These are phyloP conservation scores for Hypolimnas misippus DNA, from an alignment of 2,888 invertebrate genomes.

Conservation along the genomic window DNA sequence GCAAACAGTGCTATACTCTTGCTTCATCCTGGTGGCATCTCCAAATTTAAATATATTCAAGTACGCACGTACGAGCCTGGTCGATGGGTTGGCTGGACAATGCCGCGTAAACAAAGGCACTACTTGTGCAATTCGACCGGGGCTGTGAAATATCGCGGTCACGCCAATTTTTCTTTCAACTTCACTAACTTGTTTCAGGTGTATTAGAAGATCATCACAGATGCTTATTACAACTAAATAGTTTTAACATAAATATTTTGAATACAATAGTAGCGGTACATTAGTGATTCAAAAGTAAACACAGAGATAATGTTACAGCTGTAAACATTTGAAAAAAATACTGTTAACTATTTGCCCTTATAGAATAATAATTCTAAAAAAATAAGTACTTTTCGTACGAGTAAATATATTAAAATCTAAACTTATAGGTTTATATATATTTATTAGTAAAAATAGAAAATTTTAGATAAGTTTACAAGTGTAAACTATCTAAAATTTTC, in stretches of 20 bases:
- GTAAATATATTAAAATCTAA: too few relatives aligned
- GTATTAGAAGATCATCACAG: conserved; percentile 54
- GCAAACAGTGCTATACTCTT: conserved; percentile 61
- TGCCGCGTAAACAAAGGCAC: conserved; percentile 75
- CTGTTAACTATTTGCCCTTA: too few relatives aligned
- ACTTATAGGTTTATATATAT: too few relatives aligned
- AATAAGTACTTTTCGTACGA: too few relatives aligned
- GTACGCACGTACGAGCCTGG: conserved; percentile 79
- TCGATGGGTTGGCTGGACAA: conserved; percentile 74
- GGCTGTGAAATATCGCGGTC: conserved; percentile 71
- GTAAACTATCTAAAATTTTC: too few relatives aligned
- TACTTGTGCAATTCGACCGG: conserved; percentile 74
- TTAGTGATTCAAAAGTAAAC: too few relatives aligned
- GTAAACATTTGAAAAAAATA: background rate
- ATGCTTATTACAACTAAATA: conserved; percentile 39
- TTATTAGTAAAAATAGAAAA: too few relatives aligned
- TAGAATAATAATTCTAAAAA: too few relatives aligned
- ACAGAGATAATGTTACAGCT: background rate
- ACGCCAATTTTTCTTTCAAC: conserved; percentile 64
- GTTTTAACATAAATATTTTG: conserved; percentile 28
- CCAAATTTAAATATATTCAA: conserved; percentile 84
- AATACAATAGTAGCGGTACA: too few relatives aligned
- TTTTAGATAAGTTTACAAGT: too few relatives aligned
- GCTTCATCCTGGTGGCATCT: conserved; percentile 81
- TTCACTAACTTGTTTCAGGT: conserved; percentile 58